Evolutionary conservation across 1,140 invertebrate species (phyloP).

Genomic region (Arctopsyche grandis): DNA sequence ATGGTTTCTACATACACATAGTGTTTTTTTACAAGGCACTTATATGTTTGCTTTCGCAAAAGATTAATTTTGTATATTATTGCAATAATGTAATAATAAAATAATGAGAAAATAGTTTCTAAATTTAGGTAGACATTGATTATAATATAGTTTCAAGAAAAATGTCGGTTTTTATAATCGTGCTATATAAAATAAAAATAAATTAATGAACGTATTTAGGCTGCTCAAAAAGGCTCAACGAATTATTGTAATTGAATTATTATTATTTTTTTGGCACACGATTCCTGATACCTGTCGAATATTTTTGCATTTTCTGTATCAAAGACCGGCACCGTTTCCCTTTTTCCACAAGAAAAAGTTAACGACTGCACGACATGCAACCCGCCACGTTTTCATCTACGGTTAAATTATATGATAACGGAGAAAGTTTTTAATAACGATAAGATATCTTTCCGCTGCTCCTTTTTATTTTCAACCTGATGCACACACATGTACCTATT

Average conservation of each 20-base stretch:
- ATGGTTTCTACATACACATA: too few relatives aligned
- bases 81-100: too few relatives aligned
- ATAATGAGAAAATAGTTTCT: too few relatives aligned
- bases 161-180: too few relatives aligned
- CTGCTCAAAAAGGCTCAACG: too few relatives aligned
- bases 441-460: constrained; percentile 41
- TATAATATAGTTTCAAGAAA: too few relatives aligned
- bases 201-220: too few relatives aligned
- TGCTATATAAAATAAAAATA: too few relatives aligned
- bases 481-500: background rate
- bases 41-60: too few relatives aligned
- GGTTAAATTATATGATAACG: constrained; percentile 52
- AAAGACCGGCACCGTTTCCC: constrained; percentile 38
- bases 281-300: constrained; percentile 18
- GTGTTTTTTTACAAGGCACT: too few relatives aligned
- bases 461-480: background rate
- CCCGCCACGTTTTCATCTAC: constrained; percentile 51
- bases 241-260: constrained; percentile 12
- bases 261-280: background rate
- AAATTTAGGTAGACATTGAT: too few relatives aligned
- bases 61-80: too few relatives aligned
- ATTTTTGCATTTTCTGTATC: constrained; percentile 45
- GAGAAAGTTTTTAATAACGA: constrained; percentile 53
- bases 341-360: constrained; percentile 41
- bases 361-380: constrained; percentile 48